These are phyloP conservation scores for Pogonomyrmex californicus DNA, from an alignment of 1,140 invertebrate genomes.

Conservation along the genomic window DNA sequence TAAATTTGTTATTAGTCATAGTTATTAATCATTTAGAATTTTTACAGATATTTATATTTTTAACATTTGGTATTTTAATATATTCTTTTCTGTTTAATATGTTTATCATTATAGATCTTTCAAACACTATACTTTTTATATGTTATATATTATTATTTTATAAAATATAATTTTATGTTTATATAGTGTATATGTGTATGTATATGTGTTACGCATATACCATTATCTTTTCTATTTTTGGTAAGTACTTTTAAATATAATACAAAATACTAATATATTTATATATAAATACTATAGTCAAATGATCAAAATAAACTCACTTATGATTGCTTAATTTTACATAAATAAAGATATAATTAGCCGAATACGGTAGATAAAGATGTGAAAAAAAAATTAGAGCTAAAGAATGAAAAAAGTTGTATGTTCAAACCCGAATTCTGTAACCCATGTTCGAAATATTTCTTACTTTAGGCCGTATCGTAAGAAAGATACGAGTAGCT, in stretches of 20 bases:
- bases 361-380: neutral
- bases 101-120: neutral
- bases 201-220: neutral
- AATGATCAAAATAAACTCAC: neutral
- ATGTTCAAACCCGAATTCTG: neutral
- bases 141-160: neutral
- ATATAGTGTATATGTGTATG: neutral
- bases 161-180: neutral
- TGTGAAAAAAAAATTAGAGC: neutral
- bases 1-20: neutral
- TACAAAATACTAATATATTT: neutral
- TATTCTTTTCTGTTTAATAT: neutral
- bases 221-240: neutral
- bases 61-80: neutral
- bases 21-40: neutral
- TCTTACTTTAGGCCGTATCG: neutral
- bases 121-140: neutral
- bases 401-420: neutral
- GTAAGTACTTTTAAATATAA: neutral
- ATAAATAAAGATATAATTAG: slow-evolving; percentile 1
- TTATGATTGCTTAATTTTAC: slow-evolving; percentile 2
- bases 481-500: slow-evolving; percentile 20
- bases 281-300: neutral
- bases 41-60: neutral
- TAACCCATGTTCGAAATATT: neutral